Conservation (phyloP, 2,797 vertebrate species). For the Hylomyscus alleni region DNA sequence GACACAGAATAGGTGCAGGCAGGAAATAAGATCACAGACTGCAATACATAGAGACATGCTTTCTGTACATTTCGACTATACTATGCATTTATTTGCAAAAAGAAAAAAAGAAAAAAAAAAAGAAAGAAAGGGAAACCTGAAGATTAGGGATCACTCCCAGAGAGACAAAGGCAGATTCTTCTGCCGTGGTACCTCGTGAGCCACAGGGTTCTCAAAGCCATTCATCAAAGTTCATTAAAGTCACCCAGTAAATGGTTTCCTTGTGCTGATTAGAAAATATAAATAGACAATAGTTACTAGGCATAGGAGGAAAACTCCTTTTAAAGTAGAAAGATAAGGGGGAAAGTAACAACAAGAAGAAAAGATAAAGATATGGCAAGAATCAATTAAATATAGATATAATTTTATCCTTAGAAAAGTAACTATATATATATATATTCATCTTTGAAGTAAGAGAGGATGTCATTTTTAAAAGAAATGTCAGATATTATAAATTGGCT, state of each 20-base stretch:
- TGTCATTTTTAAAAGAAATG: slow-evolving; percentile 20
- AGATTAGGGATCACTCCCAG: not conserved
- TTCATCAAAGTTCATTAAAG: not conserved
- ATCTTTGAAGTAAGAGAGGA: not conserved
- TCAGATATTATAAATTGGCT: not conserved
- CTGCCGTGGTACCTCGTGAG: not conserved
- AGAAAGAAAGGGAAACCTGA: not conserved
- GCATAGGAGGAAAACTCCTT: not conserved
- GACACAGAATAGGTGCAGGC: not conserved
- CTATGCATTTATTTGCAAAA: not conserved
- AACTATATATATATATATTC: not conserved
- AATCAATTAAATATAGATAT: not conserved
- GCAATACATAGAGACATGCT: not conserved
- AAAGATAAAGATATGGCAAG: not conserved
- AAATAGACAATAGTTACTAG: not conserved
- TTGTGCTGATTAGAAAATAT: slow-evolving; percentile 19
- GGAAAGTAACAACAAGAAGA: not conserved
- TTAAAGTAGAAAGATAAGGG: not conserved
- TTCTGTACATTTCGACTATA: not conserved
- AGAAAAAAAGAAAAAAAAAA: too few species aligned
- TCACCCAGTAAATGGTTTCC: not conserved
- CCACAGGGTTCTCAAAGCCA: not conserved
- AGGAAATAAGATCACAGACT: not conserved
- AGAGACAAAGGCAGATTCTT: slow-evolving; percentile 10
- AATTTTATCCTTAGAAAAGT: slow-evolving; percentile 18